A percentile compares a stretch with the other conserved stretches of the same genome.
Conservation (phyloP, 35 echinoderm and acorn worm species). For the Ptychodera flava region DNA sequence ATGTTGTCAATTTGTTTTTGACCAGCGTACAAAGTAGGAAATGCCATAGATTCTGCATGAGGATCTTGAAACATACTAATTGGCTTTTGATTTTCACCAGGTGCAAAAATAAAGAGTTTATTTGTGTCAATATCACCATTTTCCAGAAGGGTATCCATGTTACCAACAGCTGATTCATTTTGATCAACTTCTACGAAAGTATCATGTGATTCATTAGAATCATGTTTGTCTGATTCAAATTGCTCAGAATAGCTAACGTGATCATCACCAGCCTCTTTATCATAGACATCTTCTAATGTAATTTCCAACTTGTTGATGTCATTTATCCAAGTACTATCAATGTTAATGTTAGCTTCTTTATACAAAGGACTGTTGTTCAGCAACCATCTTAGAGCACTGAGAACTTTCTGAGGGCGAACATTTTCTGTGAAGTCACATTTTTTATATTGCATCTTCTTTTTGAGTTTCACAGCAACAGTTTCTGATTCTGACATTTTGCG, state of each 20-base stretch:
- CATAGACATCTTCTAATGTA: too few species aligned
- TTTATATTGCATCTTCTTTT: constrained; percentile 10
- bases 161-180: background rate
- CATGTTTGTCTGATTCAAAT: too few species aligned
- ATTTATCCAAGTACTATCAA: too few species aligned
- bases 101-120: constrained; percentile 7
- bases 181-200: background rate
- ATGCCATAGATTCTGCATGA: constrained; percentile 20
- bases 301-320: too few species aligned
- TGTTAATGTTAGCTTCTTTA: too few species aligned
- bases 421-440: too few species aligned
- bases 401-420: too few species aligned
- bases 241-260: too few species aligned
- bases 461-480: constrained; percentile 21
- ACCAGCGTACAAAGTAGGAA: constrained; percentile 18
- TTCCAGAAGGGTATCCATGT: constrained; percentile 4
- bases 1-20: background rate
- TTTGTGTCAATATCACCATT: constrained; percentile 14
- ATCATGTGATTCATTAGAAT: background rate
- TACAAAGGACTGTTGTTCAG: too few species aligned
- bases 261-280: too few species aligned
- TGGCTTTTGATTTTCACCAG: constrained; percentile 15
- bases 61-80: constrained; percentile 9
- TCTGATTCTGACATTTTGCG: background rate
- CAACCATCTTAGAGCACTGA: too few species aligned